Evolutionary conservation across 1,140 invertebrate species (phyloP), one percentile per base, ranked within the genome.

Genomic region (Tetramorium simillimum): DNA sequence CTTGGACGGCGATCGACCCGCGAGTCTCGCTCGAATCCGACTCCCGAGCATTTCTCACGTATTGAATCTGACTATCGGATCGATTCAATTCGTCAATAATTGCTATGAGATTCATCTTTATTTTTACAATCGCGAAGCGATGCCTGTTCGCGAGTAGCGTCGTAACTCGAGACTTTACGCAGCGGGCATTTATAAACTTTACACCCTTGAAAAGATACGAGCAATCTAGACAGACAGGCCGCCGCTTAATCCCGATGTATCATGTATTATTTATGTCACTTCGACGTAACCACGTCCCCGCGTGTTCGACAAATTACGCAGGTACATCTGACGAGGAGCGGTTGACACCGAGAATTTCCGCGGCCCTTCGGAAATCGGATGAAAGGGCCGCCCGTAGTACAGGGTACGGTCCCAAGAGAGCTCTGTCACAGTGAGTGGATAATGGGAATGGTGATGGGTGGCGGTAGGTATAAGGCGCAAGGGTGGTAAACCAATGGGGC

Each of bases 351-450:
- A 82, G 73, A 90, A 91, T 90, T 86, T 62, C 28, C 70, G 62
- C 43, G 67, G 46, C 78, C 75, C 89, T 62, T 58, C 60, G 75
- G 91, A 77, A 91, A 91, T 85, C 85, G 90, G 88, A 89, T 56
- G 85, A 80, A 77, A 88, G 90, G 91, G 89, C 86, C 72, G 90
- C 87, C 72, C 67, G 65, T 89, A 76, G 88, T 81, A 89, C 70
- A 82, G 89, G 88, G 85, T 87, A 89, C 58, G 67, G 88, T 94
- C 94, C 92, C 94, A 16, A 65, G 94, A 91, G 94, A 94, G 92
- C 93, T 94, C 94, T 94, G 94, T 94, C 94, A 94, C 92, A 92
- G 89, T 92, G 89, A 94, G 93, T 94, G 90, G 93, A 94, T 95
- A 94, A 95, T 94, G 93, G 93, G 92, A 92, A 93, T 90, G 90